Conservation (phyloP, 2,888 invertebrate species). For the Philonicus albiceps region DNA sequence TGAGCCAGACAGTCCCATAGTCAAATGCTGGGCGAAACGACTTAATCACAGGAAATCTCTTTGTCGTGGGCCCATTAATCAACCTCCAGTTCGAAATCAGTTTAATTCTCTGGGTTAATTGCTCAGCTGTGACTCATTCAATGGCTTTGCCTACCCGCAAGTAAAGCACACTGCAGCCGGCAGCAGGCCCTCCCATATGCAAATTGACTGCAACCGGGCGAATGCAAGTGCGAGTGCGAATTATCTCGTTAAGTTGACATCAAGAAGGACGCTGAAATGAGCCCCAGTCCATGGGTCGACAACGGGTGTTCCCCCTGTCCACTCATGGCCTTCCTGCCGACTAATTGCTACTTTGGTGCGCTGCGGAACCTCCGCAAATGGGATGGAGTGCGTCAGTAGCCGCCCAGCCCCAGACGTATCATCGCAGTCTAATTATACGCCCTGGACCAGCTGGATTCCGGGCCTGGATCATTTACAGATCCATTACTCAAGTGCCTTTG, state of each 20-base stretch:
- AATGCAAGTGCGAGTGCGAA: conserved; percentile 9
- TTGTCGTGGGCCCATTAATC: background rate
- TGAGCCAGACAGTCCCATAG: background rate
- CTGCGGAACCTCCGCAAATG: background rate
- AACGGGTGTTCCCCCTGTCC: background rate
- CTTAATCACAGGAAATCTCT: background rate
- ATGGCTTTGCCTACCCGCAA: background rate
- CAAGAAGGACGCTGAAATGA: background rate
- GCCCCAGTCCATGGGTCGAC: background rate
- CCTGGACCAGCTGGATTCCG: background rate
- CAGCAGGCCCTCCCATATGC: conserved; percentile 5
- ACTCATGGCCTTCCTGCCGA: background rate
- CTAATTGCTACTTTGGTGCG: conserved; percentile 9
- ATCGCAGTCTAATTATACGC: background rate
- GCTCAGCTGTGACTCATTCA: background rate
- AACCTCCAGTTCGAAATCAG: background rate
- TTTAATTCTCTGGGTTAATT: conserved; percentile 11
- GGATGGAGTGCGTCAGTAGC: background rate
- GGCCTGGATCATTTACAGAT: background rate
- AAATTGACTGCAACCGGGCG: background rate
- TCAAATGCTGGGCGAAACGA: background rate
- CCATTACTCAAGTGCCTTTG: conserved; percentile 16
- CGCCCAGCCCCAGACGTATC: background rate
- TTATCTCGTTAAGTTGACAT: conserved; percentile 28
- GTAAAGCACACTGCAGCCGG: background rate